Conservation (phyloP, 1,140 invertebrate genomes). For the Pollicipes pollicipes region DNA sequence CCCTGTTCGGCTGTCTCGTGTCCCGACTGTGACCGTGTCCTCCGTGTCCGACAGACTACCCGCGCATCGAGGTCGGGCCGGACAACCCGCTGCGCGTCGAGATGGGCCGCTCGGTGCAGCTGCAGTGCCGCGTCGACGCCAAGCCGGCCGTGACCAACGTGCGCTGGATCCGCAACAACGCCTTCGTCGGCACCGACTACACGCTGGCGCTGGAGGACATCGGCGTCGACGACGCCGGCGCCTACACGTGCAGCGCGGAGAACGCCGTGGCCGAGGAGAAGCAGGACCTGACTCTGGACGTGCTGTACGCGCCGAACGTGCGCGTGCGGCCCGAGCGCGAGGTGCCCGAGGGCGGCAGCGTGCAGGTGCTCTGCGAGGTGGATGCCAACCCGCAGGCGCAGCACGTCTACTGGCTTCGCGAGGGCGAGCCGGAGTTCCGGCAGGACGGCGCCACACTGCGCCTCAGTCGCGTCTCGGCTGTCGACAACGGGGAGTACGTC, state of each 20-base stretch:
- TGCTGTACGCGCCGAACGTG: constrained; percentile 61
- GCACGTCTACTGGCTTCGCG: constrained; percentile 67
- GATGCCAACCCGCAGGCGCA: constrained; percentile 64
- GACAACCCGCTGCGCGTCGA: constrained; percentile 74
- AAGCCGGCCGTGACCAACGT: constrained; percentile 65
- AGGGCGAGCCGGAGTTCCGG: constrained; percentile 60
- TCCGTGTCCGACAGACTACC: constrained; percentile 66
- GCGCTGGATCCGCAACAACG: constrained; percentile 59
- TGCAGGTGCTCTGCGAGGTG: constrained; percentile 69
- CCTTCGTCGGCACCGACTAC: constrained; percentile 56
- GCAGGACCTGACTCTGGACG: constrained; percentile 60
- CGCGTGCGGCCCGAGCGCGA: constrained; percentile 27
- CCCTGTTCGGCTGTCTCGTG: too few species aligned
- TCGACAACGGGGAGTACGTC: constrained; percentile 66
- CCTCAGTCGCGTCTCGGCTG: constrained; percentile 51
- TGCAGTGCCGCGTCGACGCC: constrained; percentile 63
- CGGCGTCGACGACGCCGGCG: constrained; percentile 54
- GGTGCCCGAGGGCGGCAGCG: constrained; percentile 61
- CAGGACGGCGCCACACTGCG: constrained; percentile 54
- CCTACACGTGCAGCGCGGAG: constrained; percentile 67
- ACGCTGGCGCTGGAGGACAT: constrained; percentile 55
- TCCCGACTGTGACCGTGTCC: too few species aligned
- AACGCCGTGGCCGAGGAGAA: constrained; percentile 57
- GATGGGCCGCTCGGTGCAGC: constrained; percentile 43
- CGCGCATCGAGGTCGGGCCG: constrained; percentile 67